Evolutionary conservation across 2,888 invertebrate genomes (phyloP), one percentile per base, ranked within the genome.

Genomic region (Campopleginae sp.): DNA sequence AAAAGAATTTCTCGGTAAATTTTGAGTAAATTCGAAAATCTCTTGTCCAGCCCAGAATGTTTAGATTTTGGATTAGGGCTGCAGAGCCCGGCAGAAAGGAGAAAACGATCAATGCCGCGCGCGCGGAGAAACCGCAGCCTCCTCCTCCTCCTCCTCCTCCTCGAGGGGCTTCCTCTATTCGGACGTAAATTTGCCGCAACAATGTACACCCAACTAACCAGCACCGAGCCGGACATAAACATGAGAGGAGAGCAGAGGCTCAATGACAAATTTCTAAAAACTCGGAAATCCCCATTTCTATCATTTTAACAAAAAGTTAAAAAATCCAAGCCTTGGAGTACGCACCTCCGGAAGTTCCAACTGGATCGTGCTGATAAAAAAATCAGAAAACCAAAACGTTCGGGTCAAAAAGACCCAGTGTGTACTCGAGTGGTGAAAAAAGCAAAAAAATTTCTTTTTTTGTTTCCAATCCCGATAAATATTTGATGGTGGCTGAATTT

Each of bases 31-130:
- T 54, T 54, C 54, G 23, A 54, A 54, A 23, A 23, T 1, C 2
- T 1, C 27, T 27, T 58, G 54, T 58, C 27, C 27, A 27, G 27
- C 54, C 14, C 54, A 27, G 27, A 58, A 27, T 58, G 12, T 58
- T 58, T 58, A 12, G 54, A 58, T 58, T 58, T 58, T 58, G 27
- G 54, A 27, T 0, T 58, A 12, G 23, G 14, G 23, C 54, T 10
- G 23, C 38, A 38, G 38, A 7, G 5, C 1, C 14, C 4, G 12
- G 54, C 4, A 6, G 27, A 27, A 27, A 27, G 27, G 12, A 14
- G 54, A 58, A n/a, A n/a, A 27, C 27, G 54, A 58, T 58, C 54
- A 58, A 58, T 58, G 54, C 54, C 27, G n/a, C n/a, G n/a, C n/a
- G n/a, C n/a, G n/a, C n/a, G 4, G 54, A 58, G 54, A 58, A 27